Conservation (phyloP, 1,140 invertebrate genomes). For the Gonatopus flavifemur region DNA sequence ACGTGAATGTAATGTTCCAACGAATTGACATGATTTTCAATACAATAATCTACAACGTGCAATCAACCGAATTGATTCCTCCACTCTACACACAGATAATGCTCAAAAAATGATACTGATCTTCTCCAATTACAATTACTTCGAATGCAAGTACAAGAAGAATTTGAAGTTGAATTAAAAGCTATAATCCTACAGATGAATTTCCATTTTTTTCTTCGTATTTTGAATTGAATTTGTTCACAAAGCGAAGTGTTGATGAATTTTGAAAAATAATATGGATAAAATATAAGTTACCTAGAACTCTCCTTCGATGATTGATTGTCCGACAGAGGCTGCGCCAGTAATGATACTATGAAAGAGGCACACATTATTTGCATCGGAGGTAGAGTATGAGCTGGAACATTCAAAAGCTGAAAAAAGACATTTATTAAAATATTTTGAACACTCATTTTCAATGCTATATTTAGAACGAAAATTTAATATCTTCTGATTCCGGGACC, state of each 20-base stretch:
- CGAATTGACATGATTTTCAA: too few species aligned
- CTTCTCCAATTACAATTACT: too few species aligned
- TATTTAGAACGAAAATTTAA: conserved; percentile 1
- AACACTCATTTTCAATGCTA: neutral
- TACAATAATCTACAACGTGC: too few species aligned
- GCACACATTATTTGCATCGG: conserved; percentile 56
- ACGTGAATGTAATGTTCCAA: too few species aligned
- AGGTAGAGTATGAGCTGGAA: conserved; percentile 60
- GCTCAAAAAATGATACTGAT: too few species aligned
- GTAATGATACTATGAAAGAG: conserved; percentile 54
- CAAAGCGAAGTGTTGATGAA: conserved; percentile 11
- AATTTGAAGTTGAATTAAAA: too few species aligned
- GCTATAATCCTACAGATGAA: too few species aligned
- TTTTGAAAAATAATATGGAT: neutral
- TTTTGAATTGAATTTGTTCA: neutral
- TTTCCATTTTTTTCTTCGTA: neutral
- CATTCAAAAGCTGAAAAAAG: conserved; percentile 57
- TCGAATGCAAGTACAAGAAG: too few species aligned
- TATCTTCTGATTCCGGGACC: neutral
- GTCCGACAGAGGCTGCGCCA: conserved; percentile 30
- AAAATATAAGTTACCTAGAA: conserved; percentile 16
- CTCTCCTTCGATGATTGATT: conserved; percentile 17
- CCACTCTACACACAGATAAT: too few species aligned
- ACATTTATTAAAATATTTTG: conserved; percentile 16
- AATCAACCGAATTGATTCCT: too few species aligned